phyloP scores from a whole-genome alignment of 1,140 invertebrate genomes.

The Octopus bimaculoides region DNA sequence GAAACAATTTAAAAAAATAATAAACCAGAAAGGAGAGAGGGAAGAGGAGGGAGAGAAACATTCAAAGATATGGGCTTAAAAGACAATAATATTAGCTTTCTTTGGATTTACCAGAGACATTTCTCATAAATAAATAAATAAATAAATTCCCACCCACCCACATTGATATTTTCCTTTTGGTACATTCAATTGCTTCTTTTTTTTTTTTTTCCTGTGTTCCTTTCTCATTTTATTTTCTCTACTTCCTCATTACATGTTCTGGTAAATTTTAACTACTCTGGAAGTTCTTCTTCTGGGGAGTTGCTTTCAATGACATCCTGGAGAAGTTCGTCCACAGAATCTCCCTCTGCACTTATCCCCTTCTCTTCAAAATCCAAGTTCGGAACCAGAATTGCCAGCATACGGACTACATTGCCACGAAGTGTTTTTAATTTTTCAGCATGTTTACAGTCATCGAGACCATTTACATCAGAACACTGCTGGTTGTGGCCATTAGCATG shows the following conservation, averaged over 20 bases:
- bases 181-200: slow-evolving; percentile 19
- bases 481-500: slow-evolving; percentile 30
- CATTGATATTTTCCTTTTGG: slow-evolving; percentile 18
- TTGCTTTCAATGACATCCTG: slow-evolving; percentile 56
- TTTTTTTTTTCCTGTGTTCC: slow-evolving; percentile 13
- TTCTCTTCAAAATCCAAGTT: slow-evolving; percentile 54
- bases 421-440: slow-evolving; percentile 44
- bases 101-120: slow-evolving; percentile 22
- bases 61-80: not conserved
- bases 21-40: not conserved
- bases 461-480: slow-evolving; percentile 13
- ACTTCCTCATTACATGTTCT: slow-evolving; percentile 29
- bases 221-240: slow-evolving; percentile 12
- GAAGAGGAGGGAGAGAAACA: not conserved
- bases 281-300: slow-evolving; percentile 44
- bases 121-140: slow-evolving; percentile 23
- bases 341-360: slow-evolving; percentile 51
- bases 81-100: not conserved
- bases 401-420: slow-evolving; percentile 50
- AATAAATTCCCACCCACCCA: slow-evolving; percentile 17
- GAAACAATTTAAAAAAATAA: not conserved
- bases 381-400: slow-evolving; percentile 54
- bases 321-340: slow-evolving; percentile 53
- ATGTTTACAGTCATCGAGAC: slow-evolving; percentile 34
- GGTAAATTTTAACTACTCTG: not conserved